A percentile compares a stretch with the other conserved stretches of the same genome.
phyloP scores from a whole-genome alignment of 2,888 invertebrate genomes.

The Drosophila cognata region DNA sequence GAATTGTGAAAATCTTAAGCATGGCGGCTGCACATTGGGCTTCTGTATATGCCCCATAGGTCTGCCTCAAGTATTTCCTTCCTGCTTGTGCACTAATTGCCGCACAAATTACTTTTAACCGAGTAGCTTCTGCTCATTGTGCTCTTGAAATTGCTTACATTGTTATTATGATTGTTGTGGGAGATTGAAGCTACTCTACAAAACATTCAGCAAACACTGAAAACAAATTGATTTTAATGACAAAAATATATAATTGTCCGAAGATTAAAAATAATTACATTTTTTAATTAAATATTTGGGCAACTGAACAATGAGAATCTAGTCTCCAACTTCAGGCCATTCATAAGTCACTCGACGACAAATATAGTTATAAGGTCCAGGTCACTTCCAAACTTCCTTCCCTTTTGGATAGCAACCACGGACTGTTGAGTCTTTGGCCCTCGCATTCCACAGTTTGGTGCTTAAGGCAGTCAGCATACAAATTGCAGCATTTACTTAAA shows the following conservation, averaged over 20 bases:
- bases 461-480: conserved; percentile 22
- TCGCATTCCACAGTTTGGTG: conserved; percentile 8
- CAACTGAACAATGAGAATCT: neutral
- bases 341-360: neutral
- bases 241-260: neutral
- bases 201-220: conserved; percentile 13
- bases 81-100: conserved; percentile 59
- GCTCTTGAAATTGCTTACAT: conserved; percentile 58
- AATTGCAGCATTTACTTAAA: conserved; percentile 23
- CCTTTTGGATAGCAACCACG: neutral
- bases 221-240: conserved; percentile 9
- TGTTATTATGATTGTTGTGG: conserved; percentile 20
- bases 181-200: conserved; percentile 5
- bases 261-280: neutral
- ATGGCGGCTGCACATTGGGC: conserved; percentile 23
- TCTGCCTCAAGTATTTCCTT: conserved; percentile 54
- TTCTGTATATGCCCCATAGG: conserved; percentile 17
- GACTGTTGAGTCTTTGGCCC: neutral
- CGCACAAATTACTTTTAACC: conserved; percentile 69
- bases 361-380: neutral
- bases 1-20: conserved; percentile 40
- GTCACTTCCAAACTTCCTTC: neutral
- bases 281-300: neutral
- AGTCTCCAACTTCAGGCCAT: neutral
- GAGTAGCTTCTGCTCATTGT: conserved; percentile 55